Base-by-base conservation (phyloP, 2,797 vertebrate genomes). In the Acanthornis magna region DNA sequence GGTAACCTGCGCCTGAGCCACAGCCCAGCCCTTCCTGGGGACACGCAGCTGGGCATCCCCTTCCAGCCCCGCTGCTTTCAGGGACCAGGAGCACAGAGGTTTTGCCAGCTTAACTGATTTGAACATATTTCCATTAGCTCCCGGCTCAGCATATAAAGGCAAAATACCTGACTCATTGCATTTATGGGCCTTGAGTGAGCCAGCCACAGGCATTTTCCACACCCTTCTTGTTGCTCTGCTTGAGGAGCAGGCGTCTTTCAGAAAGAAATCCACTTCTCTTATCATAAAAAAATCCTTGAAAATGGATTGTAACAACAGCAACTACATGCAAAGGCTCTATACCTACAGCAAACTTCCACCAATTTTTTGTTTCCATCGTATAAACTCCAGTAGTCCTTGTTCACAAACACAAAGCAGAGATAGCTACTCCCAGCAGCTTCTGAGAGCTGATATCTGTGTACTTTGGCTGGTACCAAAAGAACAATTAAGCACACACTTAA, bases 1-100 rank as follows among this genome's bases (percentile, higher is more conserved):
- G 7, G 94, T 89, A 97, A 96, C 89, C 91, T 94, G 93, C 6
- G 10, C 93, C 93, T 93, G 15, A 38, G 87, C 80, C 86, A 6
- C 89, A 79, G 87, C 83, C 88, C 36, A 58, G 61, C 62, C 80
- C 89, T 96, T 91, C 92, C 95, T 86, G 83, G 3, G 38, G 38
- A 5, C 66, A 45, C 4, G 0, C 61, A 93, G 80, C 62, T 66
- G 55, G 71, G 29, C 67, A 94, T 34, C 72, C 67, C 60, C 78
- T 72, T 84, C 91, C 90, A 87, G 45, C 38, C 54, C 20, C 63
- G 0, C 0, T 14, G 19, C 61, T 61, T 85, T 32, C 84, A 66
- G 76, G 26, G 71, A 51, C 70, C 58, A 11, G 1, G 0, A 45
- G 71, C 85, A 84, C 26, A 83, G 27, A 62, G 5, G 30, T 80